phyloP scores from a whole-genome alignment of 2,113 vertebrate species.

The Hymenochirus boettgeri region DNA sequence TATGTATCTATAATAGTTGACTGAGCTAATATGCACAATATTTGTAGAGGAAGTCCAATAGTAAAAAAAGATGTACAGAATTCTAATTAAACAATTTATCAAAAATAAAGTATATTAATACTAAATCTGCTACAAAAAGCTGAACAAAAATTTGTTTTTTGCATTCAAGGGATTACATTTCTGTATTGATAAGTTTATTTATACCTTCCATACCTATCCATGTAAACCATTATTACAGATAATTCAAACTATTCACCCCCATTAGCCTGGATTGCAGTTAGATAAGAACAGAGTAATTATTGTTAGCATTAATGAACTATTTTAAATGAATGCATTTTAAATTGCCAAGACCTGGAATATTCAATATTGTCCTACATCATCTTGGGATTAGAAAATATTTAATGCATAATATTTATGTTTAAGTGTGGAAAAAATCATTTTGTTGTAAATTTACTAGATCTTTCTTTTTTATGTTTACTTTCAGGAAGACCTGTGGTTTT shows the following conservation, averaged over 20 bases:
- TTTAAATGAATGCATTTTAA: constrained; percentile 51
- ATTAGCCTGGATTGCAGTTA: constrained; percentile 53
- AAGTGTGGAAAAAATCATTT: constrained; percentile 12
- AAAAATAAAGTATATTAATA: no score
- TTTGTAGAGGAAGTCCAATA: no score
- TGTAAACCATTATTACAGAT: no score
- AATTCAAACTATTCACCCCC: constrained; percentile 42
- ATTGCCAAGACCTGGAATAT: constrained; percentile 46
- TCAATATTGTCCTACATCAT: constrained; percentile 16
- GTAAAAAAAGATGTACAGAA: no score
- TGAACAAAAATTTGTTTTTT: no score
- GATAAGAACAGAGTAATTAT: constrained; percentile 52
- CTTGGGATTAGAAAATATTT: constrained; percentile 15
- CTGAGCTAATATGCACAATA: no score
- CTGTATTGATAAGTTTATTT: no score
- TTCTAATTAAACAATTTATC: no score
- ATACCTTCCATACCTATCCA: no score
- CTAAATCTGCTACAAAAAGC: no score
- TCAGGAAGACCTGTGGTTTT: background rate
- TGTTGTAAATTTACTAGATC: constrained; percentile 10
- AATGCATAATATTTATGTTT: constrained; percentile 15
- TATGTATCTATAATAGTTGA: no score
- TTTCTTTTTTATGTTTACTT: background rate
- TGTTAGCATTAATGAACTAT: constrained; percentile 48
- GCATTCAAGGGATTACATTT: no score